Evolutionary conservation across 2,113 vertebrate species (phyloP).

Genomic region (Atlantisia rogersi): DNA sequence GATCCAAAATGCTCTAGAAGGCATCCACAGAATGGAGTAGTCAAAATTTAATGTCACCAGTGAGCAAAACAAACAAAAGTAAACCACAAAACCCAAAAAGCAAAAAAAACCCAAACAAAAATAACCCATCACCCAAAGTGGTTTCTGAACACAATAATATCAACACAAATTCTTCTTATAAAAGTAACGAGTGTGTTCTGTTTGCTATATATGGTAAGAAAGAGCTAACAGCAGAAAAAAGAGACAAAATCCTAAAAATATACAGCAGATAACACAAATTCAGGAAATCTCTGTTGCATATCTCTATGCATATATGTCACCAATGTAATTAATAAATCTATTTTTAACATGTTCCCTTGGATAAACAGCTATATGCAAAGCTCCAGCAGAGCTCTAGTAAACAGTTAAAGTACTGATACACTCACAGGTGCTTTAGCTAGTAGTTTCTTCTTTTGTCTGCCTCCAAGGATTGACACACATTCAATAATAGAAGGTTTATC

Average conservation of each 20-base stretch:
- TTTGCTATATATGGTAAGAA: not conserved
- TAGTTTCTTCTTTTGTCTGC: not conserved
- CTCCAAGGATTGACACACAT: not conserved
- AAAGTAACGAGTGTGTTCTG: not conserved
- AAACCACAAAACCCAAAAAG: not conserved
- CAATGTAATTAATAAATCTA: not conserved
- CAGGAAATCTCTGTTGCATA: not conserved
- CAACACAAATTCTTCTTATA: not conserved
- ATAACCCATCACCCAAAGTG: rapidly evolving
- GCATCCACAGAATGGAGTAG: not conserved
- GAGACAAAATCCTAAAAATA: not conserved
- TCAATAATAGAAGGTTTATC: not conserved
- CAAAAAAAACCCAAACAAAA: not conserved
- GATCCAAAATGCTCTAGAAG: not conserved
- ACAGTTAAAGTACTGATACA: not conserved
- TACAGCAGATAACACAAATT: not conserved
- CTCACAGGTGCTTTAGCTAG: not conserved
- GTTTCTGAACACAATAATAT: not conserved
- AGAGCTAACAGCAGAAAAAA: not conserved
- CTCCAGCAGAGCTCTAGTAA: not conserved
- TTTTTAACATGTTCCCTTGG: not conserved
- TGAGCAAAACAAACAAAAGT: not conserved
- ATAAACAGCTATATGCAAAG: not conserved
- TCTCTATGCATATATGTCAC: not conserved
- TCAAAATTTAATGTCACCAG: not conserved